Percentiles rank a stretch among this genome's conserved stretches.
These are phyloP conservation scores for Thamnaconus septentrionalis DNA, from an alignment of 2,113 vertebrate genomes.

Conservation along the genomic window DNA sequence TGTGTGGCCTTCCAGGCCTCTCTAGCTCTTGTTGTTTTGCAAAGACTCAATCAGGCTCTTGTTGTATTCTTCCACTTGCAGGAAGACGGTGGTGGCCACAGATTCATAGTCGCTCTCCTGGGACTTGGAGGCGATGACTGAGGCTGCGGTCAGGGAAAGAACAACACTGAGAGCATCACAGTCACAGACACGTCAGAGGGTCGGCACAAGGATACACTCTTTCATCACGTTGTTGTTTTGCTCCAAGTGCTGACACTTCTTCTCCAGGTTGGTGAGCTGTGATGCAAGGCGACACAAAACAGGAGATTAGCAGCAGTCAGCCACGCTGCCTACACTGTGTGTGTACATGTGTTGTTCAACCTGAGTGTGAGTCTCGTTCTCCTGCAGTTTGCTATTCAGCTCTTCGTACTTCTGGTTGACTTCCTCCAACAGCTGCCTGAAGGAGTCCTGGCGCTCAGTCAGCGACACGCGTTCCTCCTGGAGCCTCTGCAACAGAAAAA, in stretches of 20 bases:
- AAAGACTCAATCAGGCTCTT: constrained; percentile 83
- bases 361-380: constrained; percentile 94
- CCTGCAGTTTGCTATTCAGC: constrained; percentile 84
- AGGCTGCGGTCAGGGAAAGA: constrained; percentile 71
- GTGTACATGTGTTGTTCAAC: constrained; percentile 22
- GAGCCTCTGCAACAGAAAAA: constrained; percentile 78
- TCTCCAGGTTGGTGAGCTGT: constrained; percentile 94
- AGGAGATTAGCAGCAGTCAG: background rate
- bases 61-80: constrained; percentile 87
- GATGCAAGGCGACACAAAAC: constrained; percentile 28
- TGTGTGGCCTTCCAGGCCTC: too few relatives aligned
- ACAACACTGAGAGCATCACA: too few relatives aligned
- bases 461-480: constrained; percentile 82
- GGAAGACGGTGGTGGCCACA: constrained; percentile 82
- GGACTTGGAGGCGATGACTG: constrained; percentile 93
- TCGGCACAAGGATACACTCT: constrained; percentile 92
- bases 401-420: constrained; percentile 78
- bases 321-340: too few relatives aligned
- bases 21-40: constrained; percentile 67
- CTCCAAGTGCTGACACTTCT: constrained; percentile 95
- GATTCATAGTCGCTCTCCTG: constrained; percentile 90
- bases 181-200: too few relatives aligned
- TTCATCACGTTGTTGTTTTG: constrained; percentile 99
- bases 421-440: constrained; percentile 81
- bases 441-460: constrained; percentile 72